Evolutionary conservation across 2,888 invertebrate species (phyloP).

Genomic region (Oxyscelio sp.): DNA sequence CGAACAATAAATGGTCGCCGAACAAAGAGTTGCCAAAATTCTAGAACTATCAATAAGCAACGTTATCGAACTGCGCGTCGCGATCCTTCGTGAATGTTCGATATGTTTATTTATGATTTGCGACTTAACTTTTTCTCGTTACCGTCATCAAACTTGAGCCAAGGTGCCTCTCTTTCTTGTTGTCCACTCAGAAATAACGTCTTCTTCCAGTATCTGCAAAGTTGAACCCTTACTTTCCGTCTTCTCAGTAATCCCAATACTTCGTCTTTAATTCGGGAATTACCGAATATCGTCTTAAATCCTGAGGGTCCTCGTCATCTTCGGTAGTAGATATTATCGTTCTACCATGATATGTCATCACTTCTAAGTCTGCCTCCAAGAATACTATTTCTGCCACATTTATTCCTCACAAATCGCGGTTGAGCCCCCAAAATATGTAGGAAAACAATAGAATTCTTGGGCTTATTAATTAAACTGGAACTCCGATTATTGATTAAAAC

Average conservation of each 20-base stretch:
- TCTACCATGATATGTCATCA: neutral
- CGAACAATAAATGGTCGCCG: neutral
- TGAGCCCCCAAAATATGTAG: too few relatives aligned
- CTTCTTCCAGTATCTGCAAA: neutral
- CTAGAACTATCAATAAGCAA: neutral
- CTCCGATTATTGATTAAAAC: too few relatives aligned
- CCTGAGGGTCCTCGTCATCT: neutral
- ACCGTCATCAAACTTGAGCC: neutral
- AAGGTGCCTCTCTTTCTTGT: too few relatives aligned
- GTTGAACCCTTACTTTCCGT: neutral
- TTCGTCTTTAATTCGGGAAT: neutral
- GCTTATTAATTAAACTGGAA: too few relatives aligned
- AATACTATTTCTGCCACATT: too few relatives aligned
- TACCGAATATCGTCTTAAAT: neutral
- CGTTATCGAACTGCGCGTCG: neutral
- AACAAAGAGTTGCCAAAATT: neutral
- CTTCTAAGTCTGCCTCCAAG: neutral
- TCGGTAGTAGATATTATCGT: neutral
- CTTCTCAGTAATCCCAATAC: neutral
- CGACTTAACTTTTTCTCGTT: neutral
- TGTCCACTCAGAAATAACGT: neutral
- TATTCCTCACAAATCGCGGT: too few relatives aligned
- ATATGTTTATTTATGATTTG: neutral
- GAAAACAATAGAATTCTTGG: too few relatives aligned
- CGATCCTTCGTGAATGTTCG: neutral